These are phyloP conservation scores for Drosophila kurseongensis DNA, from an alignment of 1,140 invertebrate genomes.

Conservation along the genomic window DNA sequence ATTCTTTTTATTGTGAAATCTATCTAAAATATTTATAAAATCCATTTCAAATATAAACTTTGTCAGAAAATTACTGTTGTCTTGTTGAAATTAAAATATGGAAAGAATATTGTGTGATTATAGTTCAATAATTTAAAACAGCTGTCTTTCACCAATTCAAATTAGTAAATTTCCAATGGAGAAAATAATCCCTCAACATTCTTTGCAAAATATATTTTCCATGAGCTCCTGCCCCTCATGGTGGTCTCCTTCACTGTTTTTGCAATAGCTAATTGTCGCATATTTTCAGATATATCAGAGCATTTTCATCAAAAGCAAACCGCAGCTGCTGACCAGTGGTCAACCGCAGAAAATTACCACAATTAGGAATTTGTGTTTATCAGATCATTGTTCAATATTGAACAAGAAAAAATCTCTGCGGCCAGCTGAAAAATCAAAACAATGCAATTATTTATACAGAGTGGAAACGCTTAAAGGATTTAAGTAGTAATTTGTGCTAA, in stretches of 20 bases:
- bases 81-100: too few relatives aligned
- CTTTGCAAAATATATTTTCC: too few relatives aligned
- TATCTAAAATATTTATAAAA: too few relatives aligned
- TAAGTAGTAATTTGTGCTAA: slow-evolving; percentile 42
- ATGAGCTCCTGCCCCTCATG: neutral
- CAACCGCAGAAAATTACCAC: slow-evolving; percentile 33
- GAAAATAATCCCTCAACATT: too few relatives aligned
- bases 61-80: too few relatives aligned
- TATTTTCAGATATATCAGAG: neutral
- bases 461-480: slow-evolving; percentile 44
- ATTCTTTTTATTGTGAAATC: too few relatives aligned
- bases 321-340: slow-evolving; percentile 41
- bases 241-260: slow-evolving; percentile 16
- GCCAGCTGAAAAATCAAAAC: slow-evolving; percentile 41
- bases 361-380: slow-evolving; percentile 35
- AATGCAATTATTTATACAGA: slow-evolving; percentile 26
- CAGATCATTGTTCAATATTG: slow-evolving; percentile 48
- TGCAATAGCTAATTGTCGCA: slow-evolving; percentile 14
- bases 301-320: slow-evolving; percentile 29
- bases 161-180: too few relatives aligned
- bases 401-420: slow-evolving; percentile 15
- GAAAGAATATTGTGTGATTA: too few relatives aligned
- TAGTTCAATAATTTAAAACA: too few relatives aligned
- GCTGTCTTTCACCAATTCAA: too few relatives aligned
- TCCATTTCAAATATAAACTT: too few relatives aligned